Conservation (phyloP, 2,888 invertebrate species). For the Julus scandinavius region DNA sequence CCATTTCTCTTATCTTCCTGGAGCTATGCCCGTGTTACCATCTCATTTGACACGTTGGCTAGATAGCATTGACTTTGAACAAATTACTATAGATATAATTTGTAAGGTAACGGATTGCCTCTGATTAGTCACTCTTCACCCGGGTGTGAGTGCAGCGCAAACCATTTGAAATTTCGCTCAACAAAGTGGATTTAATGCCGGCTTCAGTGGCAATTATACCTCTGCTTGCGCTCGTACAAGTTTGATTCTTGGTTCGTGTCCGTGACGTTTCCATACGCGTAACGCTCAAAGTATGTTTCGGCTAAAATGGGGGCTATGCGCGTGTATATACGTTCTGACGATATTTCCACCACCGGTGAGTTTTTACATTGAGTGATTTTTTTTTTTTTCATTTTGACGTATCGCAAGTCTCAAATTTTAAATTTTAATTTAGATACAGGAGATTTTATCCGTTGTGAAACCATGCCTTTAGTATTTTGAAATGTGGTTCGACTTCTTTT, state of each 20-base stretch:
- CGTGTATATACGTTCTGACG: neutral
- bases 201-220: neutral
- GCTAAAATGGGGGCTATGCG: neutral
- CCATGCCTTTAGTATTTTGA: neutral
- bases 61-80: slow-evolving; percentile 15
- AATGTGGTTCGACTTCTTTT: neutral
- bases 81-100: slow-evolving; percentile 21
- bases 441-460: neutral
- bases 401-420: neutral
- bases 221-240: neutral
- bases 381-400: neutral
- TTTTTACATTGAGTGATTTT: neutral
- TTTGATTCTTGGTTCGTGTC: neutral
- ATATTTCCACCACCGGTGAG: neutral
- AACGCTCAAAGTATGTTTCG: neutral
- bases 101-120: slow-evolving; percentile 3
- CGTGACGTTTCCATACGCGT: neutral
- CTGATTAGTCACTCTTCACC: slow-evolving; percentile 1
- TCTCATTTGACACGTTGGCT: neutral
- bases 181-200: slow-evolving; percentile 19
- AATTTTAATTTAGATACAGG: neutral
- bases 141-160: neutral
- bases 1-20: neutral
- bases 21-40: neutral
- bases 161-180: neutral